Base-by-base conservation (phyloP, 2,797 vertebrate genomes). In the Phoebastria nigripes region DNA sequence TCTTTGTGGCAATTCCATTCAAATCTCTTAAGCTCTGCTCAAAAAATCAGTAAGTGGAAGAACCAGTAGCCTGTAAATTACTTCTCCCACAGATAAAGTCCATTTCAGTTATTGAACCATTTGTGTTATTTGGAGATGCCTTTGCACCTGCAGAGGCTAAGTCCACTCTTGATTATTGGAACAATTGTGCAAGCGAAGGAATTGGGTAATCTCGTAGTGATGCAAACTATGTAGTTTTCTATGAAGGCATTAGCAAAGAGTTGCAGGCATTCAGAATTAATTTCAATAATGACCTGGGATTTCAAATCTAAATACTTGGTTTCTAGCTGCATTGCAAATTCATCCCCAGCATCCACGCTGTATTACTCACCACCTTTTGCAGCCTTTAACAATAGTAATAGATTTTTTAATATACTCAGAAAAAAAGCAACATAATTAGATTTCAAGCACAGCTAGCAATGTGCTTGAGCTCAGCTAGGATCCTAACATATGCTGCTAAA, bases 171-270 rank as follows among this genome's bases (percentile, higher is more conserved):
- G 76, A 61, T 93, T 96, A 81, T 56, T 91, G 55, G 70, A 90
- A 91, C 58, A 83, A 81, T 77, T 96, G 61, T 86, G 87, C 72
- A 96, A 95, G 65, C 55, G 51, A 78, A 81, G 70, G 65, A 86
- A 72, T 83, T 95, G 69, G 29, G 82, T 71, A 93, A 96, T 70
- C n/a, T 81, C 6, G 1, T 8, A 70, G 65, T 91, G 80, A 90
- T 91, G 89, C 51, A 96, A 97, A 92, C 37, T 2, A 15, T 66
- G 56, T 70, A 10, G 39, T 90, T 94, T 94, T 83, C 76, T 94
- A 28, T 86, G 72, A 90, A 94, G 76, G 33, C 47, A 70, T 81
- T 83, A 91, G 51, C 62, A 82, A 92, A 89, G 42, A 66, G 69
- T 92, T 93, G 72, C 33, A 83, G 54, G 51, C 58, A 46, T 79